Conservation (phyloP, 2,888 invertebrate species). For the Andrena bucephala region DNA sequence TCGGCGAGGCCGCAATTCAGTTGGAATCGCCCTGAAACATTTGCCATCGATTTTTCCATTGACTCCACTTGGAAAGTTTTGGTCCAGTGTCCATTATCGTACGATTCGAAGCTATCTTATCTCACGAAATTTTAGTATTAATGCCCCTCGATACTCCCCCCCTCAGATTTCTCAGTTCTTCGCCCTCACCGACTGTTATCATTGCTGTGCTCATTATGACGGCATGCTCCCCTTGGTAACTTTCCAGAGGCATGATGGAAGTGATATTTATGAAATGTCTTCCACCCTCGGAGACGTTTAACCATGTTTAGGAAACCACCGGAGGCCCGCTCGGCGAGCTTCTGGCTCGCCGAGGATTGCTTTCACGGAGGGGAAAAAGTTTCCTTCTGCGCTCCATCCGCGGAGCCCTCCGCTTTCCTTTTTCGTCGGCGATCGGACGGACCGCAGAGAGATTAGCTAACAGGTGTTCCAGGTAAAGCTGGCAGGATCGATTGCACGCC, state of each 20-base stretch:
- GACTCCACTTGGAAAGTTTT: not conserved
- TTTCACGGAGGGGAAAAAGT: slow-evolving; percentile 33
- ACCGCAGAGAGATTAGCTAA: slow-evolving; percentile 46
- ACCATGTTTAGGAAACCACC: slow-evolving; percentile 39
- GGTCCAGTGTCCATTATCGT: slow-evolving; percentile 28
- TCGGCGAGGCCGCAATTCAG: too few species aligned
- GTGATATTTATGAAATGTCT: not conserved
- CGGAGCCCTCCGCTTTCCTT: slow-evolving; percentile 25
- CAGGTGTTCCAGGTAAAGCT: slow-evolving; percentile 60
- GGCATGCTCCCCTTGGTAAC: not conserved
- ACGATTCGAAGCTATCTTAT: slow-evolving; percentile 39
- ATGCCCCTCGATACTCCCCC: slow-evolving; percentile 15
- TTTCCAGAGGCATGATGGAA: slow-evolving; percentile 1
- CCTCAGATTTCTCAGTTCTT: not conserved
- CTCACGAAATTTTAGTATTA: slow-evolving; percentile 13
- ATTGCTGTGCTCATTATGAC: not conserved
- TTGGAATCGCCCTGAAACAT: too few species aligned
- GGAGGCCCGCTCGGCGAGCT: not conserved
- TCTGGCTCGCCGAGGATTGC: slow-evolving; percentile 19
- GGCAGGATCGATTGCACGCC: slow-evolving; percentile 56
- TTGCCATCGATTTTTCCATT: too few species aligned
- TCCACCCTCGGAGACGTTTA: slow-evolving; percentile 1
- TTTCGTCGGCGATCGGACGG: slow-evolving; percentile 19
- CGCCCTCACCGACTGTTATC: slow-evolving; percentile 2
- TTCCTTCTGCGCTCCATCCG: slow-evolving; percentile 25